Evolutionary conservation across 2,888 invertebrate species (phyloP), one percentile per base, ranked within the genome.

Genomic region (Anthophora plumipes): DNA sequence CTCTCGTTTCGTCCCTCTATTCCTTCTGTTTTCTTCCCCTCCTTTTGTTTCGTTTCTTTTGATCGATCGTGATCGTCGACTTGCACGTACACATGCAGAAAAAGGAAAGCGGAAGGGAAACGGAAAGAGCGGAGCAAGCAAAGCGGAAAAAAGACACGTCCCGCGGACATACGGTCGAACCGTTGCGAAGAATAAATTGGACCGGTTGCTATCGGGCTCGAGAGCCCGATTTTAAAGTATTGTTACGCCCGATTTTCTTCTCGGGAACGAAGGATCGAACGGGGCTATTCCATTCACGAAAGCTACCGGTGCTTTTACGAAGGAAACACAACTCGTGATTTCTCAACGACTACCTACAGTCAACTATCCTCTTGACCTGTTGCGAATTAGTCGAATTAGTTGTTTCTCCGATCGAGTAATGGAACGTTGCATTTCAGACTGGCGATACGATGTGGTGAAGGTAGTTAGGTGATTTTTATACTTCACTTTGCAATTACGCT

Each of bases 21-120:
- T 48, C 9, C 8, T 7, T 4, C 8, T 46, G 5, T 25, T n/a
- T n/a, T 48, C n/a, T n/a, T n/a, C n/a, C n/a, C 9, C 0, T 12
- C 7, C 46, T 64, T 20, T 20, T 39, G 20, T 50, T 71, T 20
- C 43, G 31, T 55, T 79, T 61, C 60, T 43, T 50, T 59, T 14
- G 74, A 82, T 82, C 80, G 84, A 80, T 82, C 80, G 61, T 69
- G 70, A 54, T n/a, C n/a, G n/a, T n/a, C n/a, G n/a, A n/a, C n/a
- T n/a, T n/a, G n/a, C n/a, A n/a, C n/a, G n/a, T n/a, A n/a, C n/a
- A n/a, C n/a, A n/a, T n/a, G 50, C 57, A 14, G 6, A 20, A 22
- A 20, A 25, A 1, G 46, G 25, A 20, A 54, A 46, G 22, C 17
- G 43, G 61, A 59, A 52, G 22, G 52, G 61, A 39, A 61, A 31